Evolutionary conservation across 1,140 invertebrate genomes (phyloP), one percentile per base, ranked within the genome.

Genomic region (Euwallacea fornicatus): DNA sequence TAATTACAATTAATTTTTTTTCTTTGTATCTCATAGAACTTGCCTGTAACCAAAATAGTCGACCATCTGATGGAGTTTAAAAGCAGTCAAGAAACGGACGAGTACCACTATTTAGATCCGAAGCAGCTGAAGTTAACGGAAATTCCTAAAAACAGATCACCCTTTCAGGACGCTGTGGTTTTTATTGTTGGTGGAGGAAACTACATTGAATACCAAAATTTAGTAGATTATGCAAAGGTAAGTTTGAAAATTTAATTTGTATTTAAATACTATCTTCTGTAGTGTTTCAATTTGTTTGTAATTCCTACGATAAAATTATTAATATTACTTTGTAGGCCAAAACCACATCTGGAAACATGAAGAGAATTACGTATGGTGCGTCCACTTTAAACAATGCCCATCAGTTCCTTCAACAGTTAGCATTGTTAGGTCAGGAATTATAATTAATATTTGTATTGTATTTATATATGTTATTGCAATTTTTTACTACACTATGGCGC

Each of bases 141-240:
- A 63, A 81, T 85, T 72, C 87, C 88, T 53, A 87, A 87, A 79
- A 90, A 86, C 80, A 83, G 87, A 69, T 85, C 88, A 63, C 87
- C 88, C 77, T 93, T 93, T 81, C 89, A 93, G 80, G 95, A 96
- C 80, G 94, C 95, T 10, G 91, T 98, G 75, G 96, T 99, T 7
- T 99, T 99, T 82, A 86, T 99, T 61, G 93, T 99, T 42, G 98
- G 98, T 62, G 98, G 98, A 69, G 98, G 98, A 42, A 99, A 98
- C 85, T 99, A 99, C 80, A 98, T 98, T 76, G 98, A 99, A 83
- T 99, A 99, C 82, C 97, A 99, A 82, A 99, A 99, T 87, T 86
- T 99, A 46, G 88, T 95, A 43, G 97, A 99, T 81, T 98, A 97
- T 82, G 92, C 91, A 11, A 98, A 95, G 85, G 89, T 91, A 83